A percentile compares a stretch with the other conserved stretches of the same genome.
These are phyloP conservation scores for Drosophila affinis DNA, from an alignment of 2,888 invertebrate genomes.

Conservation along the genomic window DNA sequence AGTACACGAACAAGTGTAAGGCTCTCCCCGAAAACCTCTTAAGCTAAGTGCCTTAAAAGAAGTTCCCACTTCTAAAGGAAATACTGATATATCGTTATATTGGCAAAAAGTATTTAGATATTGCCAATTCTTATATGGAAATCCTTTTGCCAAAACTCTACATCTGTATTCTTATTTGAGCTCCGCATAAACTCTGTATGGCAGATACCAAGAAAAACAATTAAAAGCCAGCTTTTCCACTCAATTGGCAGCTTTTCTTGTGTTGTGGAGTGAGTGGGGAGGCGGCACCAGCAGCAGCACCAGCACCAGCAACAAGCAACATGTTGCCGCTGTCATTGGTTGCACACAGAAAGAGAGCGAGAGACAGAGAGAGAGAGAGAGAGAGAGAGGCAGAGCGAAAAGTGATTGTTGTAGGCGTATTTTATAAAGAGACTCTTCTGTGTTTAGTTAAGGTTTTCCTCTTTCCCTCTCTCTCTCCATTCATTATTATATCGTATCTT, in stretches of 20 bases:
- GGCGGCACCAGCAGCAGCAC: conserved; percentile 12
- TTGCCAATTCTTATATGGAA: too few relatives aligned
- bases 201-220: conserved; percentile 13
- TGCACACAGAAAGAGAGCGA: conserved; percentile 18
- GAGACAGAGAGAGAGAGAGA: conserved; percentile 5
- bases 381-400: conserved; percentile 31
- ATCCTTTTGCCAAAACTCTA: too few relatives aligned
- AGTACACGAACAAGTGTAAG: background rate
- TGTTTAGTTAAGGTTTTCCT: conserved; percentile 14
- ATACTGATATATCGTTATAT: too few relatives aligned
- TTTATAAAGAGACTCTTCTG: conserved; percentile 23
- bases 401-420: conserved; percentile 61
- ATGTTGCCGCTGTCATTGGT: conserved; percentile 61
- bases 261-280: conserved; percentile 19
- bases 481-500: conserved; percentile 45
- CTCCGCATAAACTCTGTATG: background rate
- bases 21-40: too few relatives aligned
- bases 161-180: too few relatives aligned
- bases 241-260: conserved; percentile 27
- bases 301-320: conserved; percentile 62
- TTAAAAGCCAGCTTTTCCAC: conserved; percentile 27
- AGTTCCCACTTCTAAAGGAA: too few relatives aligned
- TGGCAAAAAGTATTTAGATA: too few relatives aligned
- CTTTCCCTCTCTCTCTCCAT: background rate
- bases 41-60: too few relatives aligned